Evolutionary conservation across 2,113 vertebrate species (phyloP).

Genomic region (Naja naja): DNA sequence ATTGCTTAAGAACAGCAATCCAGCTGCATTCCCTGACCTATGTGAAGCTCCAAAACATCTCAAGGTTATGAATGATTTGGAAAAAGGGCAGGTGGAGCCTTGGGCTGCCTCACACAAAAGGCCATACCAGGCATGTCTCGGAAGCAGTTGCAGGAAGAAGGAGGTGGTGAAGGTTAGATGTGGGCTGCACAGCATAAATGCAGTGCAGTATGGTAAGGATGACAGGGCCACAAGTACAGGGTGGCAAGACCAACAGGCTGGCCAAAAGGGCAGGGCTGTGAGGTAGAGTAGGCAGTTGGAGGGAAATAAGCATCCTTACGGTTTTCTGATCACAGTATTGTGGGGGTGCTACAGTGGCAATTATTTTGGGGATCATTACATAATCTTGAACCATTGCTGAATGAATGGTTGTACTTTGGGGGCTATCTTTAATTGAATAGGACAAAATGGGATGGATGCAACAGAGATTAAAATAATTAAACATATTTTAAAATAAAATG

Average conservation of each 20-base stretch:
- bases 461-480: background rate
- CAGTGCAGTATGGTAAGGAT: background rate
- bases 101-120: background rate
- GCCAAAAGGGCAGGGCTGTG: background rate
- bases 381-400: background rate
- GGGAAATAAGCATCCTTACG: background rate
- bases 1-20: background rate
- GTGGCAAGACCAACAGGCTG: background rate
- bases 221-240: background rate
- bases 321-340: background rate
- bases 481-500: background rate
- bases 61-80: background rate
- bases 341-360: background rate
- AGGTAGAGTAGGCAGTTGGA: background rate
- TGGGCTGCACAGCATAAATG: background rate
- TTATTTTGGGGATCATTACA: background rate
- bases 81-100: background rate
- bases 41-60: background rate
- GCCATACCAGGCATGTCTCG: background rate
- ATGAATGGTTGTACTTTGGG: background rate
- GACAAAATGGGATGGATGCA: background rate
- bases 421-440: background rate
- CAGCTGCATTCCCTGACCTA: background rate
- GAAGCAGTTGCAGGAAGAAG: background rate
- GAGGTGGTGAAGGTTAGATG: background rate